Evolutionary conservation across 2,113 vertebrate genomes (phyloP).

Genomic region (Ammodytes dubius): DNA sequence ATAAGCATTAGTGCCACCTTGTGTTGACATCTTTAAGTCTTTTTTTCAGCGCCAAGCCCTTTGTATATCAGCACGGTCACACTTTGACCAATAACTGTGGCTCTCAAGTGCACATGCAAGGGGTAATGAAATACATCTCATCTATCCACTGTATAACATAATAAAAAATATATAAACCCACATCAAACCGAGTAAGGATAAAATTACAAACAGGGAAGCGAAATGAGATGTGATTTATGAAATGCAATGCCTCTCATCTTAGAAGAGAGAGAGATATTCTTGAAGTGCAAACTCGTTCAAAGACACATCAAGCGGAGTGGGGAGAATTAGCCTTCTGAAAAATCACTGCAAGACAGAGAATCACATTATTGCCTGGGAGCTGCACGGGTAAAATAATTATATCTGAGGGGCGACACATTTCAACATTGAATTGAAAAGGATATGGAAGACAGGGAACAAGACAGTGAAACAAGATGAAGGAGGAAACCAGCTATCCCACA

Average conservation of each 20-base stretch:
- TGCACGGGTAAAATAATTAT: slow-evolving; percentile 53
- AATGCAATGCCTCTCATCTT: slow-evolving; percentile 49
- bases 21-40: slow-evolving; percentile 21
- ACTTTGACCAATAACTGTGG: slow-evolving; percentile 22
- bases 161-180: not conserved
- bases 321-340: slow-evolving; percentile 45
- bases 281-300: slow-evolving; percentile 34
- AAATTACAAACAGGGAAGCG: slow-evolving; percentile 36
- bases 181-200: slow-evolving; percentile 37
- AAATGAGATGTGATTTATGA: slow-evolving; percentile 58
- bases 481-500: slow-evolving; percentile 14
- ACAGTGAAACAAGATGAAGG: slow-evolving; percentile 21
- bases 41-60: slow-evolving; percentile 14
- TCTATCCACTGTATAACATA: slow-evolving; percentile 13
- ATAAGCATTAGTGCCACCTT: not conserved
- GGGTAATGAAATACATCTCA: slow-evolving; percentile 44
- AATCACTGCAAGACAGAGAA: slow-evolving; percentile 53
- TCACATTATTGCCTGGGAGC: slow-evolving; percentile 35
- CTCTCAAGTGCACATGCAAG: slow-evolving; percentile 6
- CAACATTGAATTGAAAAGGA: slow-evolving; percentile 46
- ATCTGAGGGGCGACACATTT: slow-evolving; percentile 46
- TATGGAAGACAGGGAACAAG: slow-evolving; percentile 19
- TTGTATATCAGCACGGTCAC: not conserved
- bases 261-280: slow-evolving; percentile 35
- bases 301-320: slow-evolving; percentile 52